These are phyloP conservation scores for Oxytorus armatus DNA, from an alignment of 2,888 invertebrate species.

Conservation along the genomic window DNA sequence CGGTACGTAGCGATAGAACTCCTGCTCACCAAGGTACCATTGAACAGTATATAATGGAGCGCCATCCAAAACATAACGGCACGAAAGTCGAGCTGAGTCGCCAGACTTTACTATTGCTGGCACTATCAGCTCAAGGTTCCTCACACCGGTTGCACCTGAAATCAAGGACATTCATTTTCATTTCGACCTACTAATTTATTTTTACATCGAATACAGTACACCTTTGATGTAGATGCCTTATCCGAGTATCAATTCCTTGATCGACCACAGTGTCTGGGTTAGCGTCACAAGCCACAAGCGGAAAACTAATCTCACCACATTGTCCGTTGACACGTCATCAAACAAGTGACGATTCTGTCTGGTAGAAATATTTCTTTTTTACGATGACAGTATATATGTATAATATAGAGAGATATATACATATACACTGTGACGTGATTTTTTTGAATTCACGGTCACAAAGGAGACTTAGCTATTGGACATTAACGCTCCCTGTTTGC, in stretches of 20 bases:
- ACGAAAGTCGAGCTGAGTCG: conserved; percentile 81
- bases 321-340: neutral
- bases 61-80: conserved; percentile 80
- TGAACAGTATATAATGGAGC: conserved; percentile 89
- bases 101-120: conserved; percentile 80
- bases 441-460: no score
- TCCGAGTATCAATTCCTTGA: neutral
- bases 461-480: no score
- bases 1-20: conserved; percentile 92
- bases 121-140: conserved; percentile 80
- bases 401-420: no score
- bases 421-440: no score
- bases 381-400: no score
- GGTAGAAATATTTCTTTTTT: neutral
- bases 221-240: neutral
- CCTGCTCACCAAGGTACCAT: conserved; percentile 90
- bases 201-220: neutral
- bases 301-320: neutral
- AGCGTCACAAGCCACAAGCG: neutral
- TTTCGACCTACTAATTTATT: neutral
- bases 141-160: conserved; percentile 80
- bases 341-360: neutral
- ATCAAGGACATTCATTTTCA: conserved; percentile 54
- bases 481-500: no score
- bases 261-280: neutral